These are phyloP conservation scores for Corvus moneduloides DNA, from an alignment of 2,113 vertebrate genomes.

Conservation along the genomic window DNA sequence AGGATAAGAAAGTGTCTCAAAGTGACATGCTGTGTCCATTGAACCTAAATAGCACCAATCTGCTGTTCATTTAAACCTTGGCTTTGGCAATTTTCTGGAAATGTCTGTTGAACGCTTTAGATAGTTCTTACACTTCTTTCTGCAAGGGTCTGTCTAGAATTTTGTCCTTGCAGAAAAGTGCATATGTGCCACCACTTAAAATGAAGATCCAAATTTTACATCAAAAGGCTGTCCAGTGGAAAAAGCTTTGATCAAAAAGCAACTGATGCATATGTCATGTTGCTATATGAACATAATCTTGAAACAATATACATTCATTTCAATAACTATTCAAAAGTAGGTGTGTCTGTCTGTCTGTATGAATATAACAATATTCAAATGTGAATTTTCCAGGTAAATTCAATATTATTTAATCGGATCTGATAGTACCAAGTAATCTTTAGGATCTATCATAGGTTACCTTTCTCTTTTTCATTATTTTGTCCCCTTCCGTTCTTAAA, in stretches of 20 bases:
- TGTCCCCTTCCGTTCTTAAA: neutral
- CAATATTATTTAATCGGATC: neutral
- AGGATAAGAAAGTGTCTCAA: slow-evolving; percentile 25
- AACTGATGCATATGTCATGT: neutral
- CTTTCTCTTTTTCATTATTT: neutral
- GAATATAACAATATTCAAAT: neutral
- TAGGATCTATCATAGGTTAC: neutral
- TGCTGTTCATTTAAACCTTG: slow-evolving; percentile 39
- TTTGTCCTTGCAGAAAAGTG: neutral
- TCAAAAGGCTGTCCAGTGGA: neutral
- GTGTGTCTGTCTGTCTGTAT: too few relatives aligned
- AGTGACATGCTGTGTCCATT: slow-evolving; percentile 22
- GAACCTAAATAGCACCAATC: slow-evolving; percentile 34
- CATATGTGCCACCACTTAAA: neutral
- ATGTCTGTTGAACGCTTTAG: neutral
- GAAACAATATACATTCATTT: neutral
- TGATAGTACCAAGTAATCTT: neutral
- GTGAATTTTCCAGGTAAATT: neutral
- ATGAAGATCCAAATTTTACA: neutral
- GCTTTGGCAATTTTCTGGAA: slow-evolving; percentile 32
- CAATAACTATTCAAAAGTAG: neutral
- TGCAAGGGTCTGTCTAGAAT: neutral
- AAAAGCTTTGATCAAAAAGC: neutral
- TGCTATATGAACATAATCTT: neutral
- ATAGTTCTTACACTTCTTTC: neutral